A percentile compares a stretch with the other conserved stretches of the same genome.
phyloP scores from a whole-genome alignment of 2,888 invertebrate species.

The Acanthococcus lagerstroemiae region DNA sequence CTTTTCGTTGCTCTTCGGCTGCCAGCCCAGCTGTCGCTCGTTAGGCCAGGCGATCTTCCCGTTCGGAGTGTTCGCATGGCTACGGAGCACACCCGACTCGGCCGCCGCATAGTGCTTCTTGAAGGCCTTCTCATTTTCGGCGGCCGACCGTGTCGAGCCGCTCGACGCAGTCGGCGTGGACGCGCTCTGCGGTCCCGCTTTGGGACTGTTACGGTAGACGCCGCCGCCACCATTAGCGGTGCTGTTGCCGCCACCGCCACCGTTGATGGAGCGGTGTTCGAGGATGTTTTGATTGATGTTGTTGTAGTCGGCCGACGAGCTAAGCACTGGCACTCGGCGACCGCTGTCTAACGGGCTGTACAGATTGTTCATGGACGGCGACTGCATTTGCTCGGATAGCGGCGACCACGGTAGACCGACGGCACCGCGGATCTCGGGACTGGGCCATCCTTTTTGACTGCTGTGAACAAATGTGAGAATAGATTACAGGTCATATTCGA shows the following conservation, averaged over 20 bases:
- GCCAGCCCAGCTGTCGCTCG: constrained; percentile 30
- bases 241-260: constrained; percentile 8
- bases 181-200: constrained; percentile 19
- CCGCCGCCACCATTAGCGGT: constrained; percentile 8
- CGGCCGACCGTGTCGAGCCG: constrained; percentile 12
- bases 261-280: constrained; percentile 26
- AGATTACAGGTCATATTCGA: too few species aligned
- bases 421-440: constrained; percentile 36
- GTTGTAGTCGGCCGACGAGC: constrained; percentile 4
- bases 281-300: constrained; percentile 26
- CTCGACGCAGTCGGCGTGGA: constrained; percentile 5
- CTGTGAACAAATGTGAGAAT: neutral
- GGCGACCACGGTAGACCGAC: constrained; percentile 34
- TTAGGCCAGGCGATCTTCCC: constrained; percentile 34
- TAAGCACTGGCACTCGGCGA: neutral
- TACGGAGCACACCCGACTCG: constrained; percentile 33
- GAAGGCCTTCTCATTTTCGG: neutral
- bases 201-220: constrained; percentile 28
- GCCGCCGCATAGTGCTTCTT: constrained; percentile 26
- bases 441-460: constrained; percentile 33
- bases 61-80: constrained; percentile 34
- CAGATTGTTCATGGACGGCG: constrained; percentile 12
- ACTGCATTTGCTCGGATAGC: constrained; percentile 31
- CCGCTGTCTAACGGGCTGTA: neutral
- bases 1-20: constrained; percentile 9